Conservation (phyloP, 1,140 invertebrate genomes). For the Drosophila leontia region DNA sequence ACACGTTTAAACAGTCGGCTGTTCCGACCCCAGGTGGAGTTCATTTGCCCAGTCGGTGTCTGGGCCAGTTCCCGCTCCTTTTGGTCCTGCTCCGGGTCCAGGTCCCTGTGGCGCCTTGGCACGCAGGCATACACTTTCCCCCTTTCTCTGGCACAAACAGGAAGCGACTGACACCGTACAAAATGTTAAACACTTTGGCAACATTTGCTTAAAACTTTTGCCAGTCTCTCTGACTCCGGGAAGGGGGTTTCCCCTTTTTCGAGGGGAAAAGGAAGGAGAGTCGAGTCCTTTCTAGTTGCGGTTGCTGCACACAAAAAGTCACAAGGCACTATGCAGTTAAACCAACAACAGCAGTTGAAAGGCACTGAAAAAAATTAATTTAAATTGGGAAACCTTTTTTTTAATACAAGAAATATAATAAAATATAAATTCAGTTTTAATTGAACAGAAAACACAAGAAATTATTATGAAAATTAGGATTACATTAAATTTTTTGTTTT, state of each 20-base stretch:
- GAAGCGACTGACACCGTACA: conserved; percentile 84
- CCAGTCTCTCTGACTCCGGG: conserved; percentile 13
- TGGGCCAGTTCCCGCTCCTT: conserved; percentile 19
- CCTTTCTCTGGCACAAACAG: conserved; percentile 51
- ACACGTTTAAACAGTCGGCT: conserved; percentile 64
- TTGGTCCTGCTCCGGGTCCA: conserved; percentile 19
- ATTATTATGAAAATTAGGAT: background rate
- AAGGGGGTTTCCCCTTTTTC: background rate
- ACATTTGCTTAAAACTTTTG: conserved; percentile 81
- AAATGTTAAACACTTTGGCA: conserved; percentile 85
- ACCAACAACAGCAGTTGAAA: conserved; percentile 53
- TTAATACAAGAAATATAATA: background rate
- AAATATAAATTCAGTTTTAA: too few species aligned
- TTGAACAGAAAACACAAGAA: background rate
- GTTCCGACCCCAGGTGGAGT: conserved; percentile 61
- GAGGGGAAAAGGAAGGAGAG: background rate
- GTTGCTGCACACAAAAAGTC: conserved; percentile 77
- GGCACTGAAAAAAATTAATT: background rate
- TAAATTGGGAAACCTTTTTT: background rate
- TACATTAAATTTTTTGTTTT: too few species aligned
- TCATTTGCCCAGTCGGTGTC: conserved; percentile 58
- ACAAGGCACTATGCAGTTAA: conserved; percentile 72
- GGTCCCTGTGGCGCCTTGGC: conserved; percentile 61
- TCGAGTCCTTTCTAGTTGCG: conserved; percentile 71
- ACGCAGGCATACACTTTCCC: conserved; percentile 47